These are phyloP conservation scores for Delia radicum DNA, from an alignment of 1,140 invertebrate species.

Conservation along the genomic window DNA sequence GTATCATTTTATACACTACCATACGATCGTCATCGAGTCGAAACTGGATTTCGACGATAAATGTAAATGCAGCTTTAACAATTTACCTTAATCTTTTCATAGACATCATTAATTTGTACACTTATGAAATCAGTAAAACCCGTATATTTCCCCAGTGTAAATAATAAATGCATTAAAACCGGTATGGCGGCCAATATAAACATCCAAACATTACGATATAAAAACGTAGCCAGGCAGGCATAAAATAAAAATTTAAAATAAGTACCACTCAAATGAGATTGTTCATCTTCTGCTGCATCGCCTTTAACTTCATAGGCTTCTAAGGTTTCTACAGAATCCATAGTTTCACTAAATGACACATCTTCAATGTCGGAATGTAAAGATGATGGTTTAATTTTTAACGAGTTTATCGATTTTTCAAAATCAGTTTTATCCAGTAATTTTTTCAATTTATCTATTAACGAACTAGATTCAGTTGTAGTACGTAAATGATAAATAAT, in stretches of 20 bases:
- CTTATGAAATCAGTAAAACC: constrained; percentile 45
- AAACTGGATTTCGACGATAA: no score
- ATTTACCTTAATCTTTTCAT: constrained; percentile 36
- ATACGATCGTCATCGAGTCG: no score
- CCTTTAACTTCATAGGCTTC: constrained; percentile 30
- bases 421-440: constrained; percentile 45
- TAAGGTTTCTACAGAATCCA: constrained; percentile 44
- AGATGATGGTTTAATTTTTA: constrained; percentile 33
- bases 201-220: constrained; percentile 53
- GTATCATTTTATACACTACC: no score
- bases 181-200: constrained; percentile 50
- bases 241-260: constrained; percentile 52
- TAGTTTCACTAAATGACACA: constrained; percentile 45
- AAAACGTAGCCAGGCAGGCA: constrained; percentile 48
- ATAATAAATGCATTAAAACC: constrained; percentile 44
- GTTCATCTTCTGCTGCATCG: constrained; percentile 32
- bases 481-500: constrained; percentile 60
- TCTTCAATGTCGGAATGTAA: constrained; percentile 47
- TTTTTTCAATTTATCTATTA: constrained; percentile 40
- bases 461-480: constrained; percentile 34
- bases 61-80: no score
- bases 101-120: constrained; percentile 37
- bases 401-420: constrained; percentile 41
- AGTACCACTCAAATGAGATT: constrained; percentile 37
- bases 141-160: constrained; percentile 40